Base-by-base conservation (phyloP, 2,888 invertebrate genomes). In the Bombylius discolor region DNA sequence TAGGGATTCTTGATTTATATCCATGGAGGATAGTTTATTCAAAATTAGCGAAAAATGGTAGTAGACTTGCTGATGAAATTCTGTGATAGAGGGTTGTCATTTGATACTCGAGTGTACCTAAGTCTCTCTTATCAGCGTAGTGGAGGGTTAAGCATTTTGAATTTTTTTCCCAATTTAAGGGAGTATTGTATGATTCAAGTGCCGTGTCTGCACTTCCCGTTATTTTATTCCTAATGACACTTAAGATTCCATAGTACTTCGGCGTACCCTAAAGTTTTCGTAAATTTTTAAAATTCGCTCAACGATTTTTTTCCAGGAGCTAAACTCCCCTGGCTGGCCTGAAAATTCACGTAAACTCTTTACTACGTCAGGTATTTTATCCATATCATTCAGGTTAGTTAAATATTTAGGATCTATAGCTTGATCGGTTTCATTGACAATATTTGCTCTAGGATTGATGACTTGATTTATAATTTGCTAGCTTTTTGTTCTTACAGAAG, bases 11-110 rank as follows among this genome's bases (percentile, higher is more conserved):
- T 23, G 14, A 9, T 59, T 56, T 8, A 60, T 47, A 4, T 65
- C 61, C 53, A 63, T 58, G 13, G 54, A 55, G 7, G 36, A 34
- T 39, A 63, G 51, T 57, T 65, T 62, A 52, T 63, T 64, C 31
- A 64, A n/a, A 5, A 63, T 63, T 5, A 63, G 47, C 8, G 65
- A 62, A 3, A 61, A 49, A 14, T 64, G 60, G 1, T 59, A 45
- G 36, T 62, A 63, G 1, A 64, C 62, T 13, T 42, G 23, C 42
- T 63, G 58, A 34, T 63, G 63, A 36, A 61, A 64, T 32, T 63
- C 58, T 7, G 53, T 53, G 3, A 64, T 55, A 9, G 62, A 60
- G 9, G 5, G 54, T 52, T 23, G 55, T 59, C 56, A 59, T 61
- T 49, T 61, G 58, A 36, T 58, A 58, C 49, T 59, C 59, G 6